A percentile compares a stretch with the other conserved stretches of the same genome.
These are phyloP conservation scores for Abrostola triplasia DNA, from an alignment of 2,888 invertebrate species.

Conservation along the genomic window DNA sequence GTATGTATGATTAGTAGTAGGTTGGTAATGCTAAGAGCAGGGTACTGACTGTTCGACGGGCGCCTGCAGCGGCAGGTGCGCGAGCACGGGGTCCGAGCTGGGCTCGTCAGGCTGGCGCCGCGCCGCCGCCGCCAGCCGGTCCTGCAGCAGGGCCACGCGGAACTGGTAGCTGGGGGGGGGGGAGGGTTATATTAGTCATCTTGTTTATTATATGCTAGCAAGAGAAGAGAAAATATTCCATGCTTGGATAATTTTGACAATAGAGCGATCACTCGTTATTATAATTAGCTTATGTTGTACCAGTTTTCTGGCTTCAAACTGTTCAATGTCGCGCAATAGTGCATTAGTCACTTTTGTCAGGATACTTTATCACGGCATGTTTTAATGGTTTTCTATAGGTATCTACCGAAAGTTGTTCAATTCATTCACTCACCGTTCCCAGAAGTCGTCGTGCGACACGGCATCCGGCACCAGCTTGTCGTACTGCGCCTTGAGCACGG, in stretches of 20 bases:
- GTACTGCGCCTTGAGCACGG: slow-evolving; percentile 89
- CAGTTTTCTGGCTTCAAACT: too few species aligned
- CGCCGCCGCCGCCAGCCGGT: slow-evolving; percentile 91
- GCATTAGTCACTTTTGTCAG: too few species aligned
- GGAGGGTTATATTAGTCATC: too few species aligned
- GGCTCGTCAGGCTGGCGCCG: slow-evolving; percentile 79
- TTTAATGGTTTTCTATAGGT: too few species aligned
- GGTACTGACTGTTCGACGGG: slow-evolving; percentile 35
- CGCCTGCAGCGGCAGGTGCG: slow-evolving; percentile 74
- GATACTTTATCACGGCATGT: too few species aligned
- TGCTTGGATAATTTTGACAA: too few species aligned
- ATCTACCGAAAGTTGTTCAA: too few species aligned
- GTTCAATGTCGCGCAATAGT: too few species aligned
- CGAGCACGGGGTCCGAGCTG: slow-evolving; percentile 73
- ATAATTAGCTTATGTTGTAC: too few species aligned
- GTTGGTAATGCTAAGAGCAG: not conserved
- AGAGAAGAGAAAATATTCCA: too few species aligned
- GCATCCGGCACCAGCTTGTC: slow-evolving; percentile 91
- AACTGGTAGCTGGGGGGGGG: slow-evolving; percentile 91
- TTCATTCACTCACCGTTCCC: slow-evolving; percentile 89
- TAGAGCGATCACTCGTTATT: too few species aligned
- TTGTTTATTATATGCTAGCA: too few species aligned
- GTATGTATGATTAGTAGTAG: slow-evolving; percentile 26
- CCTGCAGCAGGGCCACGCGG: slow-evolving; percentile 93
- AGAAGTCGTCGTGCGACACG: slow-evolving; percentile 92